Conservation (phyloP, 2,797 vertebrate species). For the Harpagifer antarcticus region DNA sequence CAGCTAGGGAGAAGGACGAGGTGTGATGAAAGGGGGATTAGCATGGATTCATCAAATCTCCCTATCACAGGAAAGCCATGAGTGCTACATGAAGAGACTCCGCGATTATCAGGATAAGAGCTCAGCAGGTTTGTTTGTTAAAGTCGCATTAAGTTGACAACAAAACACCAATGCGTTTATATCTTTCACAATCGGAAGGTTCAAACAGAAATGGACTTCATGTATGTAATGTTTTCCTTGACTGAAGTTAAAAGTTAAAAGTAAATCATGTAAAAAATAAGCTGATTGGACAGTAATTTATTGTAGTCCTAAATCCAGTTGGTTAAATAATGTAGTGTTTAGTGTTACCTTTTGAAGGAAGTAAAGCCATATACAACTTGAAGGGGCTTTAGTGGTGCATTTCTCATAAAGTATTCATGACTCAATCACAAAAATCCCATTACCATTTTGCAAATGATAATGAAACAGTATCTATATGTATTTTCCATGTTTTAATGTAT, state of each 20-base stretch:
- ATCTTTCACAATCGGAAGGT: not conserved
- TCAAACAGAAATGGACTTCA: not conserved
- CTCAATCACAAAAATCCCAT: not conserved
- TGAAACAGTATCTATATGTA: too few relatives aligned
- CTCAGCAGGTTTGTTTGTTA: slow-evolving; percentile 34
- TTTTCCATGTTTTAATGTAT: too few relatives aligned
- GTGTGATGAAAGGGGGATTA: slow-evolving; percentile 72
- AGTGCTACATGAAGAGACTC: slow-evolving; percentile 38
- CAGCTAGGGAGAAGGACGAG: slow-evolving; percentile 50
- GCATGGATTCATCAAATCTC: slow-evolving; percentile 65
- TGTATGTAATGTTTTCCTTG: not conserved
- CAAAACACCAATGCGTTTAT: not conserved
- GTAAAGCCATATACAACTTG: not conserved
- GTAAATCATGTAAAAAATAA: not conserved
- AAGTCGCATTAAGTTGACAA: slow-evolving; percentile 27
- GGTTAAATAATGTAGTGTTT: not conserved
- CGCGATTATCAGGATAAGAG: slow-evolving; percentile 21
- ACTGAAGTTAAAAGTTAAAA: not conserved
- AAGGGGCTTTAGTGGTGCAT: not conserved
- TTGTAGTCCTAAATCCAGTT: not conserved
- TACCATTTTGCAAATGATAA: too few relatives aligned
- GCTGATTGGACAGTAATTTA: not conserved
- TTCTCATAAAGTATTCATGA: slow-evolving; percentile 14
- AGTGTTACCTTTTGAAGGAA: not conserved
- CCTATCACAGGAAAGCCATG: slow-evolving; percentile 33